A percentile compares a stretch with the other conserved stretches of the same genome.
Evolutionary conservation across 2,888 invertebrate species (phyloP).

Genomic region (Bedellia somnulentella): DNA sequence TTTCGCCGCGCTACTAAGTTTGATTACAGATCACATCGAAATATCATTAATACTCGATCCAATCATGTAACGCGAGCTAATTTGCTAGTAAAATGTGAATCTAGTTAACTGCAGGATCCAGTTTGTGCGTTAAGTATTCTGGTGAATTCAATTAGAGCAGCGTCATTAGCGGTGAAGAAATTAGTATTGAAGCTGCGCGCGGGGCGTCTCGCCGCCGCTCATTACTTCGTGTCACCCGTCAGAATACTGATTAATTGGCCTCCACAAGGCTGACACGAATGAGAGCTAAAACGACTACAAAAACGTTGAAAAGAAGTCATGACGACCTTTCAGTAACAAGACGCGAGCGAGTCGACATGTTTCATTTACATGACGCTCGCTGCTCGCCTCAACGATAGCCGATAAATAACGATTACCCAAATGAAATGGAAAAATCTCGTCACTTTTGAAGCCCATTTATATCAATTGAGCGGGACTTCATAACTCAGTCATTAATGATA

Average conservation of each 20-base stretch:
- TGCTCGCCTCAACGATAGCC: slow-evolving; percentile 21
- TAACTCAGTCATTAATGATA: background rate
- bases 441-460: background rate
- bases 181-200: too few relatives aligned
- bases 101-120: too few relatives aligned
- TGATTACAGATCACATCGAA: too few relatives aligned
- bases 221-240: slow-evolving; percentile 46
- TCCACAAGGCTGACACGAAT: slow-evolving; percentile 22
- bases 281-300: slow-evolving; percentile 24
- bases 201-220: slow-evolving; percentile 16
- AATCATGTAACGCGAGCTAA: too few relatives aligned
- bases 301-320: slow-evolving; percentile 52
- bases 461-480: background rate
- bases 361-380: slow-evolving; percentile 38
- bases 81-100: too few relatives aligned
- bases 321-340: slow-evolving; percentile 18
- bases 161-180: too few relatives aligned
- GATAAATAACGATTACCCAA: slow-evolving; percentile 15
- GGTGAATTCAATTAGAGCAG: too few relatives aligned
- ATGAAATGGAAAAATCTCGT: background rate
- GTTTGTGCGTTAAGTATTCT: too few relatives aligned
- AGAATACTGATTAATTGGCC: slow-evolving; percentile 52
- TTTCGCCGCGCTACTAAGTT: too few relatives aligned
- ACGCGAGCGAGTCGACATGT: slow-evolving; percentile 24
- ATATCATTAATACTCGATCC: too few relatives aligned